Conservation (phyloP, 2,113 vertebrate genomes). For the Picathartes gymnocephalus region DNA sequence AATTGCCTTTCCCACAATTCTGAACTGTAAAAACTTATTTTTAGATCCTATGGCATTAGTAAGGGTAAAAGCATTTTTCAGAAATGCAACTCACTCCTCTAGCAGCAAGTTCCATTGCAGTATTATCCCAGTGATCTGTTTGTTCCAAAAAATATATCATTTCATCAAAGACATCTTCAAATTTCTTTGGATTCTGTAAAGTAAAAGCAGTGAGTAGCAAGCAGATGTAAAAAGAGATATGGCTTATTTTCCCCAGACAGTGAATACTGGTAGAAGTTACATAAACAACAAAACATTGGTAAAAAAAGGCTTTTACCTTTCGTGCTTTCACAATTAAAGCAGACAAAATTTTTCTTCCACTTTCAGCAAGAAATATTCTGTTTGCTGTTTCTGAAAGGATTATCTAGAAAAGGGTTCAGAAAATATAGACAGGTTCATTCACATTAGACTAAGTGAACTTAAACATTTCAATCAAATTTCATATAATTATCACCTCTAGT, state of each 20-base stretch:
- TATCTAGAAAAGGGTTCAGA: constrained; percentile 72
- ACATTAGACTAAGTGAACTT: background rate
- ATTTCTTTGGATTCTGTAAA: constrained; percentile 89
- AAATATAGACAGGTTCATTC: background rate
- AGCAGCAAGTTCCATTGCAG: constrained; percentile 87
- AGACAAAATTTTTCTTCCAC: constrained; percentile 91
- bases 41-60: background rate
- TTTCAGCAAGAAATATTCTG: constrained; percentile 87
- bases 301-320: constrained; percentile 79
- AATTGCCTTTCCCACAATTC: background rate
- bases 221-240: background rate
- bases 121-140: constrained; percentile 90
- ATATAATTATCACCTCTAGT: background rate
- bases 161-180: constrained; percentile 95
- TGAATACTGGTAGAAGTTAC: background rate
- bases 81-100: constrained; percentile 80
- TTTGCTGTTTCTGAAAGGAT: constrained; percentile 88
- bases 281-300: background rate
- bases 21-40: background rate
- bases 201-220: background rate
- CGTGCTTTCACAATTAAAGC: constrained; percentile 87
- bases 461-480: background rate
- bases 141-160: constrained; percentile 92
- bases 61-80: background rate
- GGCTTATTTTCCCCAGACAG: background rate